These are phyloP conservation scores for Drosophila trichaetosa DNA, from an alignment of 2,888 invertebrate species.

Conservation along the genomic window DNA sequence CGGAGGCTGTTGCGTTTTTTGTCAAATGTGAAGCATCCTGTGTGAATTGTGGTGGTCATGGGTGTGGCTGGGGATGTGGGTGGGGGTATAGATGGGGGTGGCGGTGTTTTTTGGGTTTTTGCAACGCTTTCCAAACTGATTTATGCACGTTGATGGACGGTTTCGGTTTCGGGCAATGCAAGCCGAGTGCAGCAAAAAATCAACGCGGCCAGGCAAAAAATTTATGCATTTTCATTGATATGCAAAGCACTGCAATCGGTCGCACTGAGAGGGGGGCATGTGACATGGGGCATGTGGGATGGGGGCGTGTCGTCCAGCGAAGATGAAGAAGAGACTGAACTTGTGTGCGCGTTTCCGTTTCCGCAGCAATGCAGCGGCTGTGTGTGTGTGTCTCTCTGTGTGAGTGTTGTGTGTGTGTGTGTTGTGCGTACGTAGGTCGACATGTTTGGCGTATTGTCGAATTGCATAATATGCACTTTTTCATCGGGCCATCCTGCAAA, in stretches of 20 bases:
- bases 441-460: constrained; percentile 81
- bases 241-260: constrained; percentile 76
- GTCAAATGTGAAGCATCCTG: constrained; percentile 73
- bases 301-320: constrained; percentile 24
- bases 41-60: constrained; percentile 15
- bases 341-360: constrained; percentile 70
- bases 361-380: constrained; percentile 52
- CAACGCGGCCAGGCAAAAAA: constrained; percentile 62
- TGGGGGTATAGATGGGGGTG: background rate
- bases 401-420: constrained; percentile 30
- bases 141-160: constrained; percentile 83
- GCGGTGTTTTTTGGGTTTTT: constrained; percentile 6
- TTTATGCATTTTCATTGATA: constrained; percentile 83
- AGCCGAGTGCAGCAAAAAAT: constrained; percentile 56
- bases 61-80: background rate
- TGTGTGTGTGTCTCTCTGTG: background rate
- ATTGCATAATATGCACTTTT: constrained; percentile 84
- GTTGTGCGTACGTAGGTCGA: constrained; percentile 66
- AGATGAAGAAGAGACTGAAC: constrained; percentile 69
- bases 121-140: constrained; percentile 77
- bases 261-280: background rate
- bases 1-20: constrained; percentile 49
- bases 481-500: constrained; percentile 75
- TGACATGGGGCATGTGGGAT: background rate
- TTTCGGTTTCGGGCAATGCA: constrained; percentile 57